Base-by-base conservation (phyloP, 1,140 invertebrate genomes). In the Conopomorpha cramerella region DNA sequence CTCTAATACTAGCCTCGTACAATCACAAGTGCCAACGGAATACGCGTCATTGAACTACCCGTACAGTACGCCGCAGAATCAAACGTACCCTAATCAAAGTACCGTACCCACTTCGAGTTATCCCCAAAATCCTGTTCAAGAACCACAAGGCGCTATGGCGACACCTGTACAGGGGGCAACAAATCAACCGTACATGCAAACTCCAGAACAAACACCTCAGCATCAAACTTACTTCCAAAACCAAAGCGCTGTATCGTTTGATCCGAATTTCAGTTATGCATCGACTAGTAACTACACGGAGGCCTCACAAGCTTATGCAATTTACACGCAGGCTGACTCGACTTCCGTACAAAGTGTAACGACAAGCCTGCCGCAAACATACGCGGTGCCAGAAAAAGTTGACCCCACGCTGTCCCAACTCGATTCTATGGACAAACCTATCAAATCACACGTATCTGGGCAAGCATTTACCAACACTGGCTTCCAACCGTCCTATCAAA, bases 391-490 rank as follows among this genome's bases (percentile, higher is more conserved):
- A 2, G 12, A 36, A 0, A 39, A 46, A 18, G 14, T 34, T 2
- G 55, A 61, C 12, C 25, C 51, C 8, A 43, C 49, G 12, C 19
- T 70, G n/a, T 46, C 62, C 6, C 66, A 71, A 39, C 16, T 70
- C 2, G 59, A 70, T 28, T 51, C 59, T 3, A 37, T 62, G 3
- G 61, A 66, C 33, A 61, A 61, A 34, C 67, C 77, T 3, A 79
- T 79, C 23, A 72, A 74, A 43, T 79, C 77, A 1, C 77, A 79
- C 38, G 60, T 65, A 0, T 74, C 66, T 10, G 68, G 68, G 0
- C 55, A 78, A 43, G 72, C 66, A 1, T 30, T 74, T 7, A 28
- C 23, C 34, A 25, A 16, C 14, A 13, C 17, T 10, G 12, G 8
- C 12, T 35, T 16, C 25, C 34, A 31, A 32, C 30, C 1, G 3